These are phyloP conservation scores for Dryobates pubescens DNA, from an alignment of 2,797 vertebrate genomes.

Conservation along the genomic window DNA sequence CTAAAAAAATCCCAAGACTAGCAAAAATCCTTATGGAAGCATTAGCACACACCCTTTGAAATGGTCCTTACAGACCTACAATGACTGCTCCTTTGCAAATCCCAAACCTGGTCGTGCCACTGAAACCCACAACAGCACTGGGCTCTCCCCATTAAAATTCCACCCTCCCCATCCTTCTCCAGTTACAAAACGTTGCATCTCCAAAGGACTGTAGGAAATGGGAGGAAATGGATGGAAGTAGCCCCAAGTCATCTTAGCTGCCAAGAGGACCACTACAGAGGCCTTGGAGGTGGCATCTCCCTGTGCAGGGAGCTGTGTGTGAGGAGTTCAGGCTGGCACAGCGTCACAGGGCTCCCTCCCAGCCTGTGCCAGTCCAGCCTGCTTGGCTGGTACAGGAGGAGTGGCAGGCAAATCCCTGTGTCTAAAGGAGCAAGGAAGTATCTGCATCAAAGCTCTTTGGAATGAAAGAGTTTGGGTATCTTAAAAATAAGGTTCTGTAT, in stretches of 20 bases:
- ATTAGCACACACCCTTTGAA: background rate
- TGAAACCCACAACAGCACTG: background rate
- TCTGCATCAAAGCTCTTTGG: background rate
- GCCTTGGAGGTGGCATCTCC: background rate
- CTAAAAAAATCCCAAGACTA: background rate
- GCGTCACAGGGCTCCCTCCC: background rate
- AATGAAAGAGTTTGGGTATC: conserved; percentile 1
- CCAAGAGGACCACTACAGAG: background rate
- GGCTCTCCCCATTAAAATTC: background rate
- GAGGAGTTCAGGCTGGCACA: background rate
- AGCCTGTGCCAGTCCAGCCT: background rate
- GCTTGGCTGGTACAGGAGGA: background rate
- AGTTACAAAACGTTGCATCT: background rate
- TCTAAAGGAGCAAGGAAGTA: background rate
- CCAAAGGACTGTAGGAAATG: accelerated
- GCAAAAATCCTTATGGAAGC: background rate
- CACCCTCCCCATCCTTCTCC: background rate
- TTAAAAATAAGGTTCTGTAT: background rate
- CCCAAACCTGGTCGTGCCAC: background rate
- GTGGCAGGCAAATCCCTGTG: background rate
- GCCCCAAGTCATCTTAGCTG: background rate
- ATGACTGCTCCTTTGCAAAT: accelerated
- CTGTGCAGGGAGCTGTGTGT: background rate
- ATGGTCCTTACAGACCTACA: background rate
- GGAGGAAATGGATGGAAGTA: background rate